Base-by-base conservation (phyloP, 2,797 vertebrate genomes). In the Esox lucius region DNA sequence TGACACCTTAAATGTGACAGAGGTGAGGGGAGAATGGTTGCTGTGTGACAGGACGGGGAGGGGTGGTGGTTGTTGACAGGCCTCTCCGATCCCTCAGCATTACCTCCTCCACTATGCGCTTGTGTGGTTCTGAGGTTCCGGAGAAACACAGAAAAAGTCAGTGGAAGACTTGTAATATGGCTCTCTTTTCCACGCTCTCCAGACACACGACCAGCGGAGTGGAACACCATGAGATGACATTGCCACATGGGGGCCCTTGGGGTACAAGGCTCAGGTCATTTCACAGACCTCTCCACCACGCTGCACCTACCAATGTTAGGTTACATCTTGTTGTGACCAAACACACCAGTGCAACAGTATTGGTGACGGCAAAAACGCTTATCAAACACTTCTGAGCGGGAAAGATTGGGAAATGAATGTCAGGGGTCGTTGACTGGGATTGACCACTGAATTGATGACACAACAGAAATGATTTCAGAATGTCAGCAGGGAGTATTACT, bases 1-100 rank as follows among this genome's bases (percentile, higher is more conserved):
- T n/a, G 1, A 74, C 33, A 22, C 28, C 75, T 78, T 89, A 77
- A 77, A 84, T 83, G 76, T 85, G 78, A 76, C 28, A 67, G 11
- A 35, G 26, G 33, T 12, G 46, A 15, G 8, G 48, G 35, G 62
- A 56, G 69, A 59, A 71, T 71, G 69, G 35, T 15, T 12, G 33
- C 19, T n/a, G 62, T 13, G 3, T 13, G 24, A 26, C 24, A 6
- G 15, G 62, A 31, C 3, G 3, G 28, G 28, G 28, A 31, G 62
- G 8, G 16, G 16, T 26, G 62, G 13, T 12, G 62, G 62, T 16
- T 11, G 59, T 26, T 26, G n/a, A 22, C 59, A 8, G 59, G 16
- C 49, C 49, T 51, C 28, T 31, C 28, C 28, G 3, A 31, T 31
- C 28, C 28, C 28, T 31, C 28, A 31, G 28, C 3, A 31, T 31